Conservation (phyloP, 2,888 invertebrate species). For the Andrena bucephala region DNA sequence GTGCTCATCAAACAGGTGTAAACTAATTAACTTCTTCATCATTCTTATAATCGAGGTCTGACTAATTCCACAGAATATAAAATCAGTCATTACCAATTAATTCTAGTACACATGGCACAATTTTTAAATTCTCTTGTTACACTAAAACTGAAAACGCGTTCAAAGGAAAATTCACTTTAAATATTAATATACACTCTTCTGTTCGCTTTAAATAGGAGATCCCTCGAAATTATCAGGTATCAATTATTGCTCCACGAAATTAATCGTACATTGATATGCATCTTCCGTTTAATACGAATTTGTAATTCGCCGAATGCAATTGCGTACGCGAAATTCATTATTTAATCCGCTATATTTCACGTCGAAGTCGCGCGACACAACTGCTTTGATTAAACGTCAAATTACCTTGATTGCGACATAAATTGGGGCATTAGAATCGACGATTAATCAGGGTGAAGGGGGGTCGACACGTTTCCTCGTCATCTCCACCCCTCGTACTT, state of each 20-base stretch:
- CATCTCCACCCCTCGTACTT: constrained; percentile 11
- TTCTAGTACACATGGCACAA: neutral
- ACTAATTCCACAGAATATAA: neutral
- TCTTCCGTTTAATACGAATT: neutral
- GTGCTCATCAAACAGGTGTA: neutral
- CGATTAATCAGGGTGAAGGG: constrained; percentile 44
- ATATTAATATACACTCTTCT: neutral
- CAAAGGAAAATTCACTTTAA: neutral
- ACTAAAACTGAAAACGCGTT: neutral
- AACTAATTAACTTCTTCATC: neutral
- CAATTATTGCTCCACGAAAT: neutral
- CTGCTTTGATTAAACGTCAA: constrained; percentile 57
- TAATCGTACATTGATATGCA: neutral
- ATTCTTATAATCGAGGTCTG: neutral
- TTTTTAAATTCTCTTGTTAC: neutral
- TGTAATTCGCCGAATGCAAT: neutral
- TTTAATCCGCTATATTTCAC: neutral
- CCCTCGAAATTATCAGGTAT: neutral
- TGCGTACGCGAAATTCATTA: constrained; percentile 21
- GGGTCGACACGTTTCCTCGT: constrained; percentile 23
- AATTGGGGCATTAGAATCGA: constrained; percentile 55
- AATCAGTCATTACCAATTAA: neutral
- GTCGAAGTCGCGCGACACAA: constrained; percentile 10
- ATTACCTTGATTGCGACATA: constrained; percentile 57
- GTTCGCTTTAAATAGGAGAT: neutral